A percentile compares a stretch with the other conserved stretches of the same genome.
Conservation (phyloP, 2,888 invertebrate genomes). For the Achlya flavicornis region DNA sequence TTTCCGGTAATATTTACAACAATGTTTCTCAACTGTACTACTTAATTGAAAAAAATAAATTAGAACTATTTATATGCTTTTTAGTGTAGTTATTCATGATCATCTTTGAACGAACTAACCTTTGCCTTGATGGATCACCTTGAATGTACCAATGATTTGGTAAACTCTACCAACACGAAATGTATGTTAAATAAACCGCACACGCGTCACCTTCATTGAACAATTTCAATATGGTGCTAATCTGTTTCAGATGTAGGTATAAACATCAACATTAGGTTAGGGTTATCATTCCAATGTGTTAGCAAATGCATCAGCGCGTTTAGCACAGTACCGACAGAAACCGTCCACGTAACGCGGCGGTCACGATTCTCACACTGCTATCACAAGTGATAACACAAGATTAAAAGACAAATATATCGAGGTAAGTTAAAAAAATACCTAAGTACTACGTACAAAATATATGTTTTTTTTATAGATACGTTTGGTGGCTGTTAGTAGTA, state of each 20-base stretch:
- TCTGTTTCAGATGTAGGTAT: slow-evolving; percentile 46
- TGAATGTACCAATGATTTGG: not conserved
- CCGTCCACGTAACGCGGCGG: slow-evolving; percentile 29
- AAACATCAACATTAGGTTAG: slow-evolving; percentile 31
- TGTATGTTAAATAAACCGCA: not conserved
- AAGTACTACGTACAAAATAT: not conserved
- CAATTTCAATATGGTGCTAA: slow-evolving; percentile 44
- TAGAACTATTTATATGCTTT: no score
- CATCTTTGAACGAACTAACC: no score
- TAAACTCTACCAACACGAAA: not conserved
- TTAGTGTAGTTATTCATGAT: no score
- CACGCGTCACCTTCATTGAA: slow-evolving; percentile 13
- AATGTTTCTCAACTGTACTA: no score
- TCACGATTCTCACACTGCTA: slow-evolving; percentile 38
- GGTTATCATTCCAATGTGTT: slow-evolving; percentile 34
- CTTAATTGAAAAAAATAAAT: no score
- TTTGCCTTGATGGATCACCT: not conserved
- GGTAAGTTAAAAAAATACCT: not conserved
- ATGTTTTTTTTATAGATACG: not conserved
- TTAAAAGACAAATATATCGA: slow-evolving; percentile 7
- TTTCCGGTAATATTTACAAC: no score
- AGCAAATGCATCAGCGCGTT: slow-evolving; percentile 30
- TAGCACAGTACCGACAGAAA: slow-evolving; percentile 23
- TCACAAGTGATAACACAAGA: slow-evolving; percentile 7
- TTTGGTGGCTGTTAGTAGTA: not conserved